Base-by-base conservation (phyloP, 2,888 invertebrate genomes). In the Cordilura impudica region DNA sequence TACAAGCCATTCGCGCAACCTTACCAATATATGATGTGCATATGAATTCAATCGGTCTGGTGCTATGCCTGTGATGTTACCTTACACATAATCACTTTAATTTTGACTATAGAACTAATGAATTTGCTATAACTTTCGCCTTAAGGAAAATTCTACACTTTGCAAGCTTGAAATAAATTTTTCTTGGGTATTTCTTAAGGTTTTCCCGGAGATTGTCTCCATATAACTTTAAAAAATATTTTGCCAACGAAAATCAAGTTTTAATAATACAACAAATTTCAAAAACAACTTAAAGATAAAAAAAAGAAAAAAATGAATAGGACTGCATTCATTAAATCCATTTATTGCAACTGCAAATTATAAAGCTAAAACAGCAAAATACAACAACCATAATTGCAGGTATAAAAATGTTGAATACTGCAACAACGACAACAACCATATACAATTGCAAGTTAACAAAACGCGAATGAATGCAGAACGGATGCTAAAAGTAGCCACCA, bases 271-370 rank as follows among this genome's bases (percentile, higher is more conserved):
- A 10, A 35, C 35, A 35, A n/a, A 35, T 35, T 35, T 35, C 35
- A 12, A 65, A 76, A 45, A 49, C 39, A 35, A 43, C 18, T 21
- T 45, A 63, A 61, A 67, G 39, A 18, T 29, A 26, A 56, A 56
- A 58, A 58, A 58, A 69, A 35, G 23, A n/a, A 74, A 66, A 77
- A 82, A 86, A 84, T 84, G 87, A 87, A 87, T 87, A 84, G 85
- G 84, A 86, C 85, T 83, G 86, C 86, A 87, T 86, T 87, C 88
- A 87, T 87, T 87, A 87, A 87, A 87, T 87, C 84, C 86, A 87
- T 87, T 87, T 87, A 85, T 85, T 87, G 85, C 84, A 85, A 85
- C 85, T 83, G 84, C 84, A 84, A 87, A 87, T 87, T 87, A 87
- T 86, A 86, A 76, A 77, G 83, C 23, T 7, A 35, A 29, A 51